Evolutionary conservation across 2,888 invertebrate species (phyloP), one percentile per base, ranked within the genome.

Genomic region (Theretra japonica): DNA sequence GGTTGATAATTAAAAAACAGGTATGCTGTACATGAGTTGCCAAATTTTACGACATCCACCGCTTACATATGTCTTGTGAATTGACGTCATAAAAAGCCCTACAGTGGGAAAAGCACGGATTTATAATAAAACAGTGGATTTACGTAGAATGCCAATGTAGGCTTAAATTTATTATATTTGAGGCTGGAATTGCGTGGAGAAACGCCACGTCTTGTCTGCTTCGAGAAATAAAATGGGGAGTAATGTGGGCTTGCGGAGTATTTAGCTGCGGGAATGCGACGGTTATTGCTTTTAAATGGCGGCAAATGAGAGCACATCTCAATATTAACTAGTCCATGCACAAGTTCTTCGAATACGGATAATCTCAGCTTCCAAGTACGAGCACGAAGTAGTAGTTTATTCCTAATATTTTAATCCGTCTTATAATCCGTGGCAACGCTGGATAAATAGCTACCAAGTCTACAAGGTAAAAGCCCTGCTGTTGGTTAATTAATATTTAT

Each of bases 31-130:
- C 50, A 50, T 68, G 65, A 50, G 56, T 70, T 72, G 73, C 68
- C 50, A 30, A n/a, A 72, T 74, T 82, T 82, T 81, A 81, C 80
- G 77, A 76, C 73, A 72, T 70, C 78, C 73, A 75, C 70, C 76
- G 78, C 76, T 81, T 81, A 82, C 79, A 79, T 81, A 79, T 80
- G 82, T 81, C 78, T 81, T 77, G 78, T 56, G 79, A 77, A 82
- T 82, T 82, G 82, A 75, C 73, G 74, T 80, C 82, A 75, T 82
- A 82, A 82, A 80, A 79, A 73, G 77, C 79, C 48, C 78, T 79
- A 76, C 77, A 74, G 74, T 73, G 76, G 73, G 78, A 74, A 77
- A 73, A 81, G 75, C 78, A 77, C 76, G 82, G 83, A 77, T 82
- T 82, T 78, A 81, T 81, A 81, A 81, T 81, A 82, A 82, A 82